A percentile compares a stretch with the other conserved stretches of the same genome.
These are phyloP conservation scores for Dasyurus viverrinus DNA, from an alignment of 2,113 vertebrate species.

Conservation along the genomic window DNA sequence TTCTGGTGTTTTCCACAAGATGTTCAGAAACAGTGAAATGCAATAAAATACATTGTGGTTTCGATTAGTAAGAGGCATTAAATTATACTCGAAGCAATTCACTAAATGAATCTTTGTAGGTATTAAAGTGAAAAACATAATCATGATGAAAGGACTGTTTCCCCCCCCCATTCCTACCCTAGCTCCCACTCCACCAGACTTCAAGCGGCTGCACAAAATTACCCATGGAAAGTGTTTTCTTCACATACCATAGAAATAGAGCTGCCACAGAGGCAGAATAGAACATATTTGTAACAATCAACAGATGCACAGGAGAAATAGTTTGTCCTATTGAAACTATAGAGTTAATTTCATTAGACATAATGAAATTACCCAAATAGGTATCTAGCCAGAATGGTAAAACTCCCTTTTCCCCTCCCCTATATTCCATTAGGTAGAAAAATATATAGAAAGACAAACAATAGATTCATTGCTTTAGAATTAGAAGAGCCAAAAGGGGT, in stretches of 20 bases:
- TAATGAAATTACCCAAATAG: background rate
- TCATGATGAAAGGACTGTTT: background rate
- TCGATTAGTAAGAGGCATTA: constrained; percentile 44
- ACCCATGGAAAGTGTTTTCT: constrained; percentile 1
- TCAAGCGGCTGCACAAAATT: background rate
- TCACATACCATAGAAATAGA: background rate
- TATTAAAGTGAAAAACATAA: constrained; percentile 35
- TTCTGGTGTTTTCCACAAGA: constrained; percentile 39
- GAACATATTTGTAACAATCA: constrained; percentile 9
- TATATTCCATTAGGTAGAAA: background rate
- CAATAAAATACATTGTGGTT: constrained; percentile 52
- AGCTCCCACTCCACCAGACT: constrained; percentile 12
- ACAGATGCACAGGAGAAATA: background rate
- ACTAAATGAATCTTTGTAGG: constrained; percentile 12
- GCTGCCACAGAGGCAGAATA: background rate
- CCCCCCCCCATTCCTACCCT: constrained; percentile 17
- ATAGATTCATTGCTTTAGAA: background rate
- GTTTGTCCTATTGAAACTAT: constrained; percentile 6
- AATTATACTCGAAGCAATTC: constrained; percentile 54
- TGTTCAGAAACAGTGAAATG: constrained; percentile 39
- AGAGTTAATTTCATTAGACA: background rate
- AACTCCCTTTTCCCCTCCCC: background rate
- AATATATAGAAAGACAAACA: background rate
- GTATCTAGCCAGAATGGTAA: background rate
- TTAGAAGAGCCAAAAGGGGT: background rate